Conservation (phyloP, 2,888 invertebrate genomes). For the Stegophylla sp. region DNA sequence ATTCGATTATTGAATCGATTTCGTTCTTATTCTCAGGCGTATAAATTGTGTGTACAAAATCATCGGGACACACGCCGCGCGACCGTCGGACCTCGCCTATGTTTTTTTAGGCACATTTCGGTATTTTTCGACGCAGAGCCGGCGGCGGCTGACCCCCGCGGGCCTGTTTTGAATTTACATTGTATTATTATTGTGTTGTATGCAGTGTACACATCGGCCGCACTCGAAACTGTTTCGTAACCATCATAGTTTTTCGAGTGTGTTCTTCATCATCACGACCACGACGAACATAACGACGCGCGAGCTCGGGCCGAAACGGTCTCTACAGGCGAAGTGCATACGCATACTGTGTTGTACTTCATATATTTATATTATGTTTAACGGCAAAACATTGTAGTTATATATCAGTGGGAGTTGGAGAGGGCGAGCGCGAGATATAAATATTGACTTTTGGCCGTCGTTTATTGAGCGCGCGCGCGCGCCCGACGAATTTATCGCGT, state of each 20-base stretch:
- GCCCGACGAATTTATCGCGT: conserved; percentile 33
- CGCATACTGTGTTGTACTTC: background rate
- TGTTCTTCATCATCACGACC: conserved; percentile 45
- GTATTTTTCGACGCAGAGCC: background rate
- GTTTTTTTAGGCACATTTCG: conserved; percentile 23
- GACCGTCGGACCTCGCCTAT: background rate
- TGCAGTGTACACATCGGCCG: background rate
- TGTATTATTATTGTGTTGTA: background rate
- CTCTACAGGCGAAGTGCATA: conserved; percentile 12
- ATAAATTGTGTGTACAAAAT: too few relatives aligned
- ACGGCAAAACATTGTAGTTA: conserved; percentile 34
- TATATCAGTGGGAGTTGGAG: background rate
- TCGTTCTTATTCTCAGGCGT: too few relatives aligned
- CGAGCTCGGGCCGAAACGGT: conserved; percentile 30
- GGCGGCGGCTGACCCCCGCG: conserved; percentile 14
- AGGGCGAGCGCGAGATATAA: conserved; percentile 27
- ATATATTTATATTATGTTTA: background rate
- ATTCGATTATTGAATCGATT: too few relatives aligned
- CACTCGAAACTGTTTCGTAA: conserved; percentile 54
- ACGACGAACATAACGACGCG: background rate
- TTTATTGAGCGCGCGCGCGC: conserved; percentile 19
- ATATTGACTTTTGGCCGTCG: conserved; percentile 47
- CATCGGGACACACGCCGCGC: too few relatives aligned
- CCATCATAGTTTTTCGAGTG: conserved; percentile 34
- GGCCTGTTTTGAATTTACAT: conserved; percentile 6